Conservation (phyloP, 2,888 invertebrate genomes). For the Lasioglossum oenotherae region DNA sequence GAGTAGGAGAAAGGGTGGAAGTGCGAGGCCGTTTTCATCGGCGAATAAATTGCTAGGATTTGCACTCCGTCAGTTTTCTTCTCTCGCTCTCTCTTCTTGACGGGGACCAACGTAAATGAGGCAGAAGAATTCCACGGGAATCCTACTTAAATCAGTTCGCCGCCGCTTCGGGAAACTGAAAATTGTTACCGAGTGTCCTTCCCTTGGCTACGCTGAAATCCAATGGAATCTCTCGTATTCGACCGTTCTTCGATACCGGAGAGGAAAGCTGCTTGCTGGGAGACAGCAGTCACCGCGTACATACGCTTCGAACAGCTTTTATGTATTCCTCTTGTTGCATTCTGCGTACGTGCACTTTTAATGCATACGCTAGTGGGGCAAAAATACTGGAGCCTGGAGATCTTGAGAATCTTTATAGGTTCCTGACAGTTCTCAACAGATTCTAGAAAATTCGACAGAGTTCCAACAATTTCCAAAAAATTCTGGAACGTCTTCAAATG, state of each 20-base stretch:
- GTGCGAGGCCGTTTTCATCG: neutral
- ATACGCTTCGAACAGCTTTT: neutral
- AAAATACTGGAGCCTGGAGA: neutral
- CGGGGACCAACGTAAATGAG: neutral
- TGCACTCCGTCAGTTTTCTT: neutral
- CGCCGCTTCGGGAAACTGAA: neutral
- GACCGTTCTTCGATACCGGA: neutral
- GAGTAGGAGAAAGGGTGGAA: too few relatives aligned
- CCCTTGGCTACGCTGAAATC: neutral
- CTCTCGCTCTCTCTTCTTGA: neutral
- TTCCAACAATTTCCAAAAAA: neutral
- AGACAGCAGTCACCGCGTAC: neutral
- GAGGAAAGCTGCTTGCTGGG: neutral
- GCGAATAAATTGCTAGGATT: neutral
- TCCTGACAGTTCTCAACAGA: neutral
- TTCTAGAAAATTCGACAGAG: neutral
- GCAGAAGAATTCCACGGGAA: constrained; percentile 8
- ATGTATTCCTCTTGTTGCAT: neutral
- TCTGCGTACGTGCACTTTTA: neutral
- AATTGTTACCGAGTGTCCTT: neutral
- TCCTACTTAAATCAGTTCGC: constrained; percentile 9
- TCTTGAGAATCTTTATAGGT: neutral
- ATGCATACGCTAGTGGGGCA: too few relatives aligned
- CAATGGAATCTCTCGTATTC: neutral
- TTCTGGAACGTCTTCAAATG: too few relatives aligned